These are phyloP conservation scores for Harpalus rufipes DNA, from an alignment of 2,888 invertebrate genomes.

Conservation along the genomic window DNA sequence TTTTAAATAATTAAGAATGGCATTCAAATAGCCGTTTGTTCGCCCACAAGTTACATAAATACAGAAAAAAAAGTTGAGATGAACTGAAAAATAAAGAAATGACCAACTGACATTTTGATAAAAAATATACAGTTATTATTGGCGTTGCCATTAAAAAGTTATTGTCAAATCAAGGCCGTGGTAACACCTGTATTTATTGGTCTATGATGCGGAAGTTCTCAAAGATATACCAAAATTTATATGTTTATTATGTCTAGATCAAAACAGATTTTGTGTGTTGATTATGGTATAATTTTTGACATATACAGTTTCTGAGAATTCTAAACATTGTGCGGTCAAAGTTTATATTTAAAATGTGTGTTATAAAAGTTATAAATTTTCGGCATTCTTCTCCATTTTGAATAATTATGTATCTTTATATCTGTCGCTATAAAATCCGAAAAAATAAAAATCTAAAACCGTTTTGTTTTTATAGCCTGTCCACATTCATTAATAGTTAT, in stretches of 20 bases:
- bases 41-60: too few species aligned
- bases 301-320: conserved; percentile 6
- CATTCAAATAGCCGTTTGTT: too few species aligned
- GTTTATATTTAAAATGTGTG: not conserved
- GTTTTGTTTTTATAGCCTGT: conserved; percentile 46
- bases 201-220: not conserved
- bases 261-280: not conserved
- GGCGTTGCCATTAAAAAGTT: too few species aligned
- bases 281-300: not conserved
- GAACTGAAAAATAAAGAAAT: too few species aligned
- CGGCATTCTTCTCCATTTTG: conserved; percentile 1
- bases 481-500: conserved; percentile 47
- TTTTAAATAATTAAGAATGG: too few species aligned
- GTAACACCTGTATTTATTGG: not conserved
- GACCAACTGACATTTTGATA: too few species aligned
- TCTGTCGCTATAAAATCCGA: conserved; percentile 18
- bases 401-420: conserved; percentile 25
- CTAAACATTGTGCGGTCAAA: not conserved
- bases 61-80: too few species aligned
- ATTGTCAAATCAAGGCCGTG: too few species aligned
- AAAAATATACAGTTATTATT: too few species aligned
- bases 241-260: not conserved
- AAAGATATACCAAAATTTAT: not conserved
- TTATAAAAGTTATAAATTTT: conserved; percentile 6
- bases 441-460: conserved; percentile 39